Evolutionary conservation across 2,113 vertebrate species (phyloP).

Genomic region (Acinonyx jubatus): DNA sequence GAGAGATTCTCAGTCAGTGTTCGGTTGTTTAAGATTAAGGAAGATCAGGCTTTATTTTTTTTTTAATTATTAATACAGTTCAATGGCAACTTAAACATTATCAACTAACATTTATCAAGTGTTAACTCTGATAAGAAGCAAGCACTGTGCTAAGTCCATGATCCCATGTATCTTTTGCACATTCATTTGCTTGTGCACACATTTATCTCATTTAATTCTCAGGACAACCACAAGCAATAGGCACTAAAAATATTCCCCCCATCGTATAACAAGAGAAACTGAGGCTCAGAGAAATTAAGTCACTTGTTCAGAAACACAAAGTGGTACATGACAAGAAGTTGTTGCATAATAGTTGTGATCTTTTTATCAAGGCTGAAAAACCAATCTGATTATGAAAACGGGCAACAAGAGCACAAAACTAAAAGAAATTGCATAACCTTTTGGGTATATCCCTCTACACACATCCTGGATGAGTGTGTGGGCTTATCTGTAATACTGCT

Average conservation of each 20-base stretch:
- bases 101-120: not conserved
- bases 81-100: not conserved
- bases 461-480: not conserved
- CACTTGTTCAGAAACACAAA: not conserved
- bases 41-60: not conserved
- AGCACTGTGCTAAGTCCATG: not conserved
- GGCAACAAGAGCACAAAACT: not conserved
- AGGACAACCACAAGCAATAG: not conserved
- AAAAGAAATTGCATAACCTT: conserved; percentile 6
- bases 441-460: not conserved
- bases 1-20: not conserved
- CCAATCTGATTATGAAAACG: conserved; percentile 28
- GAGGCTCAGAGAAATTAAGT: conserved; percentile 6
- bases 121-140: not conserved
- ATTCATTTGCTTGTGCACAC: not conserved
- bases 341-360: not conserved
- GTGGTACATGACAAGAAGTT: not conserved
- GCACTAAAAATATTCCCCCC: not conserved
- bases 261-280: not conserved
- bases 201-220: conserved; percentile 36
- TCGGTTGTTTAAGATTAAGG: not conserved
- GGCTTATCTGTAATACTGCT: not conserved
- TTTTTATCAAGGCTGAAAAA: conserved; percentile 35
- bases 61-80: not conserved
- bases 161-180: not conserved